A percentile compares a stretch with the other conserved stretches of the same genome.
phyloP scores from a whole-genome alignment of 2,113 vertebrate genomes.

The Indicator maculatus region DNA sequence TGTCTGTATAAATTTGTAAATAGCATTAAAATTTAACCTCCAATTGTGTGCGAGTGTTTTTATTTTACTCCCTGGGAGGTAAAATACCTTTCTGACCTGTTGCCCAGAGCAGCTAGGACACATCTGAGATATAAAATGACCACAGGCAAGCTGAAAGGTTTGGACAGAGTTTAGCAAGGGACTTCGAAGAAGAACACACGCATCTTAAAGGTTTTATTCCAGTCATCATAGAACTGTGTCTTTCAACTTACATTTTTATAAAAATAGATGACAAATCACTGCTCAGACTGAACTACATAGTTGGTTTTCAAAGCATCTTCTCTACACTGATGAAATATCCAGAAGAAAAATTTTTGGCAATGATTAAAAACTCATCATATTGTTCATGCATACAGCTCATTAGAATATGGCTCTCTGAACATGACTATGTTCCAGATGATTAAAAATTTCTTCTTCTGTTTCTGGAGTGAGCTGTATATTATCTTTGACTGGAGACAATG shows the following conservation, averaged over 20 bases:
- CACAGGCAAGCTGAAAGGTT: background rate
- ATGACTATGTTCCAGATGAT: constrained; percentile 34
- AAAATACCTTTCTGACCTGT: too few species aligned
- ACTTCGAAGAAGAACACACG: background rate
- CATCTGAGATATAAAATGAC: background rate
- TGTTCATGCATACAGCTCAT: background rate
- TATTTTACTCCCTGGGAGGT: too few species aligned
- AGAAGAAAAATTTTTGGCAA: background rate
- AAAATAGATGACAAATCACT: background rate
- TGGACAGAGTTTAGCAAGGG: background rate
- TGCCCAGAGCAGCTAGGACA: too few species aligned
- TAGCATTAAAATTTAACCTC: too few species aligned
- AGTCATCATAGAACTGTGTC: background rate
- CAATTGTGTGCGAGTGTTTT: too few species aligned
- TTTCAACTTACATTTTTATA: background rate
- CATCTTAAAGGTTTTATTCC: constrained; percentile 53
- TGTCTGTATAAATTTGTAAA: too few species aligned
- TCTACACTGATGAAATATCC: background rate
- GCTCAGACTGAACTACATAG: background rate
- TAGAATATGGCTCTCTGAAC: constrained; percentile 77
- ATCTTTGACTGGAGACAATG: constrained; percentile 85
- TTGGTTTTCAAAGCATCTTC: background rate
- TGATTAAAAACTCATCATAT: constrained; percentile 5
- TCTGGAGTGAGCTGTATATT: constrained; percentile 79
- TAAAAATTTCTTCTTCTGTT: constrained; percentile 74